Evolutionary conservation across 2,888 invertebrate species (phyloP), one percentile per base, ranked within the genome.

Genomic region (Linnaemya tessellans): DNA sequence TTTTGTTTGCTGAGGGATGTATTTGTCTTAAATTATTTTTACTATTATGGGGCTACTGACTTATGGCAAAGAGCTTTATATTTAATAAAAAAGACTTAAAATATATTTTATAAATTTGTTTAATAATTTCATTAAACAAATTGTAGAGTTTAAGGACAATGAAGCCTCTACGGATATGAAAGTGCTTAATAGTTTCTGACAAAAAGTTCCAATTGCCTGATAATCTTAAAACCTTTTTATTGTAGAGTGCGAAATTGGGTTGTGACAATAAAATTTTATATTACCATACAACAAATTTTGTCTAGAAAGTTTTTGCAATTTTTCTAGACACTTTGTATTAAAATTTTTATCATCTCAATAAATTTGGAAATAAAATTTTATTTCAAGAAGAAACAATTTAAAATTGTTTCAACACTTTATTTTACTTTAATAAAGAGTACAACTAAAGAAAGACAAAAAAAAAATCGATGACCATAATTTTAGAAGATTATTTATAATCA

Each of bases 131-230:
- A 7, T 43, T 68, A 20, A 38, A 38, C 22, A 41, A 35, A 51
- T 64, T 20, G 15, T 51, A 20, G 25, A 75, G 65, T 54, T 75
- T 75, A 25, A 43, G 64, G 54, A 51, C 54, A 65, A 65, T 54
- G 43, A 41, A 38, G 62, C 54, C 15, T 18, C 4, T 49, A 20
- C 13, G 54, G 51, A 25, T 11, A 18, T 64, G 35, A 30, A 73
- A 18, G 38, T 20, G 60, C 35, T 74, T 64, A 8, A 75, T 65
- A 75, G 41, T 54, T 54, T 75, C 15, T 22, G 35, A 60, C n/a
- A 43, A 51, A 22, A 10, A 15, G 49, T 49, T n/a, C n/a, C 15
- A n/a, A 30, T 51, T 64, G 54, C 22, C 15, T 38, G 22, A 54
- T 3, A 15, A 9, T 54, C 22, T 9, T 70, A 70, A 49, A 56